These are phyloP conservation scores for Rhabdophis nuchalis DNA, from an alignment of 2,797 vertebrate species.

Conservation along the genomic window DNA sequence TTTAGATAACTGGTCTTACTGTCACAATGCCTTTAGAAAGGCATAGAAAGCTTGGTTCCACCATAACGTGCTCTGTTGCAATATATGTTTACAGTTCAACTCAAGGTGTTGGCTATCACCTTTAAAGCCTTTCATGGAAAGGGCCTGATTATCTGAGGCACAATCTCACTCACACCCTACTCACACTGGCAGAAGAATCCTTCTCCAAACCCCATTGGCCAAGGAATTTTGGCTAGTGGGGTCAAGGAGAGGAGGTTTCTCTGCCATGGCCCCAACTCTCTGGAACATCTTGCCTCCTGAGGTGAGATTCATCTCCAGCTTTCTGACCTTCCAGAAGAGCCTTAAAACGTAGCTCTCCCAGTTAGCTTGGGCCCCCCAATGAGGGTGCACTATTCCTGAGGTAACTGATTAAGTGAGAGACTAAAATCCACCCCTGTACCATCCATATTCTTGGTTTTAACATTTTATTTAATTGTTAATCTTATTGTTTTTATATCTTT, in stretches of 20 bases:
- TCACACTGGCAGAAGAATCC: neutral
- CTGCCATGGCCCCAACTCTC: too few relatives aligned
- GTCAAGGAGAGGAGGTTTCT: too few relatives aligned
- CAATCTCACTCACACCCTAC: neutral
- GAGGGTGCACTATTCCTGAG: neutral
- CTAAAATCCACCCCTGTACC: neutral
- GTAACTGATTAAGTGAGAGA: neutral
- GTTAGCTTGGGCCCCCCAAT: neutral
- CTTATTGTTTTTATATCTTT: neutral
- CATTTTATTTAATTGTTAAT: neutral
- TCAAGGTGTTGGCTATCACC: neutral
- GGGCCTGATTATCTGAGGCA: neutral
- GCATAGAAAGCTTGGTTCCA: neutral
- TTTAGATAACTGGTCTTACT: neutral
- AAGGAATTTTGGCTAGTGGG: too few relatives aligned
- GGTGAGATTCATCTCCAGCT: too few relatives aligned
- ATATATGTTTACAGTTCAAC: neutral
- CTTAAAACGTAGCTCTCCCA: neutral
- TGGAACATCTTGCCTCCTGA: too few relatives aligned
- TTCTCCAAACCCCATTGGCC: neutral
- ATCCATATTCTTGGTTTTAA: neutral
- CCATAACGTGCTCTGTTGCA: neutral
- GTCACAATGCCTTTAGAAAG: neutral
- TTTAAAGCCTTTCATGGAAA: neutral
- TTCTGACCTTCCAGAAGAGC: neutral